Evolutionary conservation across 2,113 vertebrate genomes (phyloP).

Genomic region (Urocolius indicus): DNA sequence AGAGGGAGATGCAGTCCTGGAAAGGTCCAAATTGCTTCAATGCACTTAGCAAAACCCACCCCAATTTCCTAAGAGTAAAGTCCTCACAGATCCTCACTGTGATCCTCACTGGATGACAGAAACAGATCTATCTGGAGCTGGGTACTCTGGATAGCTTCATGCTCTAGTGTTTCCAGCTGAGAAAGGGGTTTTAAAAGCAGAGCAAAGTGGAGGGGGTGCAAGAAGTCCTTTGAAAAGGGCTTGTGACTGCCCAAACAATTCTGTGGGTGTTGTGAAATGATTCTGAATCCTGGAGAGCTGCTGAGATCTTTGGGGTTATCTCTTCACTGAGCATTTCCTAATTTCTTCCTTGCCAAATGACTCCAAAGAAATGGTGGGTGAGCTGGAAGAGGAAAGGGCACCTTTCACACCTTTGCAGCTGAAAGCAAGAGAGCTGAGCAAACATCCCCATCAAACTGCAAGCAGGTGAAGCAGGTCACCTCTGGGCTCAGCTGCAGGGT

Average conservation of each 20-base stretch:
- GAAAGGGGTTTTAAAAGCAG: background rate
- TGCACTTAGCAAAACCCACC: background rate
- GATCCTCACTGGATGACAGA: background rate
- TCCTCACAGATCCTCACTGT: background rate
- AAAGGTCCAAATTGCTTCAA: slow-evolving; percentile 18
- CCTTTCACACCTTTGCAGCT: background rate
- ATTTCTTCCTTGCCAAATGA: background rate
- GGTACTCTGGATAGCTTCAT: background rate
- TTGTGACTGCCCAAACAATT: background rate
- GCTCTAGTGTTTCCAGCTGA: background rate
- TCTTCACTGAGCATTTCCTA: background rate
- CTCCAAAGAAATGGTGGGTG: background rate
- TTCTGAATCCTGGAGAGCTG: background rate
- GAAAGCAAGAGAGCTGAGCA: background rate
- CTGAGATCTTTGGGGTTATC: background rate
- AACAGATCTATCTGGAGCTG: background rate
- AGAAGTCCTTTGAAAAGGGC: background rate
- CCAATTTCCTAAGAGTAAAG: background rate
- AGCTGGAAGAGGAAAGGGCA: background rate
- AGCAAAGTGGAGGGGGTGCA: background rate
- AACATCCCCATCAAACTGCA: background rate
- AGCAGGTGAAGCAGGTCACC: background rate
- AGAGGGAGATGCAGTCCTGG: slow-evolving; percentile 22
- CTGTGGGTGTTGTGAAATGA: background rate
- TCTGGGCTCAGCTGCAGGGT: background rate